phyloP scores from a whole-genome alignment of 2,113 vertebrate genomes.

The Hydrochoerus hydrochaeris region DNA sequence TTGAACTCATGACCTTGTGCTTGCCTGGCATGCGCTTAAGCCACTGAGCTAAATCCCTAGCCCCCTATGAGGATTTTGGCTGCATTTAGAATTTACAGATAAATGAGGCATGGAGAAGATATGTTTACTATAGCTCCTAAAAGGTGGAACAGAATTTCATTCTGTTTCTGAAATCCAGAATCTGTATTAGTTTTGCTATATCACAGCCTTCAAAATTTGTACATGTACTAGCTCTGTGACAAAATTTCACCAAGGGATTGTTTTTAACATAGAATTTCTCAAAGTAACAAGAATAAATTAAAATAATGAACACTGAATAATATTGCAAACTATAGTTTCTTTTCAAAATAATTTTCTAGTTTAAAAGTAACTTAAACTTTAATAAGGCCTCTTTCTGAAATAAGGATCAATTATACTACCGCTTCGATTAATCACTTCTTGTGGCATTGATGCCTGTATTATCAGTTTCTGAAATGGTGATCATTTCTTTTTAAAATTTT shows the following conservation, averaged over 20 bases:
- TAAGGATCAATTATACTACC: background rate
- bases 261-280: constrained; percentile 26
- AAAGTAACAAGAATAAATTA: background rate
- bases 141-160: background rate
- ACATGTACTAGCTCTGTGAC: background rate
- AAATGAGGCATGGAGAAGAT: background rate
- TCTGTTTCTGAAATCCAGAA: background rate
- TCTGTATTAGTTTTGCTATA: background rate
- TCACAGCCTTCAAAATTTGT: background rate
- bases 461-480: background rate
- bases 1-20: too few species aligned
- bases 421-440: background rate
- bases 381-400: background rate
- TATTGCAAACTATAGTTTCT: background rate
- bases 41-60: too few species aligned
- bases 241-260: background rate
- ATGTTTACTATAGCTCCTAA: background rate
- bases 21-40: too few species aligned
- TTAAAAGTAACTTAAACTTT: background rate
- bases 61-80: background rate
- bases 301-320: background rate
- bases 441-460: background rate
- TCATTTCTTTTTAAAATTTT: background rate
- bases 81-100: background rate
- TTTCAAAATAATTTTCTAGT: background rate